These are phyloP conservation scores for Drosophila seclusa DNA, from an alignment of 2,888 invertebrate genomes.

Conservation along the genomic window DNA sequence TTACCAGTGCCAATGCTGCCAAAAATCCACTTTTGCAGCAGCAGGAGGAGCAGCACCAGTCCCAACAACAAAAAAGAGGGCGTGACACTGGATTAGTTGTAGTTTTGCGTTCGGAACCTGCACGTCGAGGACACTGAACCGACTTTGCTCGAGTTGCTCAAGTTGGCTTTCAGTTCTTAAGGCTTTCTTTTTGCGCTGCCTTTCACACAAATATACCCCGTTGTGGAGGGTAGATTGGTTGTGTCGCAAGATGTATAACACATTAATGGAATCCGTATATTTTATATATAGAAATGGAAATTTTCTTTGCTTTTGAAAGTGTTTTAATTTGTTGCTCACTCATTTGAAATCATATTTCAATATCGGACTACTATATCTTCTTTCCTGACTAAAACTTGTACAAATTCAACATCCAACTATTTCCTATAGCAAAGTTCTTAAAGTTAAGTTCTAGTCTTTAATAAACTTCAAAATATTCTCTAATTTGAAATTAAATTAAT, in stretches of 20 bases:
- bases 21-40: conserved; percentile 67
- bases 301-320: neutral
- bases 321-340: neutral
- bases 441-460: neutral
- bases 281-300: accelerated
- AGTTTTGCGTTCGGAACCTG: conserved; percentile 55
- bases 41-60: conserved; percentile 13
- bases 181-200: conserved; percentile 4
- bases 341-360: neutral
- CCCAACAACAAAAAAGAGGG: conserved; percentile 10
- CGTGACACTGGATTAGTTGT: conserved; percentile 74
- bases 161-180: conserved; percentile 36
- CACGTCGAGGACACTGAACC: conserved; percentile 43
- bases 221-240: neutral
- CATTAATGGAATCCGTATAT: neutral
- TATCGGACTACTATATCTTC: neutral
- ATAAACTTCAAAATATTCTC: neutral
- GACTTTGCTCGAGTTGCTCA: conserved; percentile 16
- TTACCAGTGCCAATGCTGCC: conserved; percentile 79
- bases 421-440: neutral
- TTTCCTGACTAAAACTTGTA: neutral
- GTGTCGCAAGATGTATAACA: neutral
- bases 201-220: neutral
- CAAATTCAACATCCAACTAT: neutral
- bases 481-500: neutral